Evolutionary conservation across 2,113 vertebrate species (phyloP).

Genomic region (Antechinus stuartii): DNA sequence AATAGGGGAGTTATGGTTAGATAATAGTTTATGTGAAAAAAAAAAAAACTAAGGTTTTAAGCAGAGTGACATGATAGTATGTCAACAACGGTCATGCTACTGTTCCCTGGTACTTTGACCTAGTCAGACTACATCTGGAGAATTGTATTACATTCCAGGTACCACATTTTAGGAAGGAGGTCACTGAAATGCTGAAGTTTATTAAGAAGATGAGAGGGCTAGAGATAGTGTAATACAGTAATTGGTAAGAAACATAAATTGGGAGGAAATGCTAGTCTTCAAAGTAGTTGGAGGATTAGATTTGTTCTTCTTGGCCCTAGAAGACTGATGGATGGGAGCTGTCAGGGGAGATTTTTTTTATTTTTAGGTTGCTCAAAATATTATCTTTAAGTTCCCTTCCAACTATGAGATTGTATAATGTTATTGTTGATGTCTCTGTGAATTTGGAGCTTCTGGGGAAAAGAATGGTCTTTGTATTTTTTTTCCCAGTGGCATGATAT

Average conservation of each 20-base stretch:
- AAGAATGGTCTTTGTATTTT: background rate
- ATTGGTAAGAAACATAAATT: background rate
- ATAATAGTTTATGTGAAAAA: background rate
- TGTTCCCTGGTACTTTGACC: background rate
- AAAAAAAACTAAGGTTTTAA: background rate
- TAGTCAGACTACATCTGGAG: background rate
- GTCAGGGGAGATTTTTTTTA: too few relatives aligned
- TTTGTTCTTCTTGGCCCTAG: too few relatives aligned
- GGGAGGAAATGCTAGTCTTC: background rate
- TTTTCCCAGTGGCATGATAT: background rate
- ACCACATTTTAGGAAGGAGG: background rate
- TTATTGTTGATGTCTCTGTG: background rate
- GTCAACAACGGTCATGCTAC: background rate
- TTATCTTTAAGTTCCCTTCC: too few relatives aligned
- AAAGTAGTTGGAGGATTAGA: background rate
- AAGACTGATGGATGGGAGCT: too few relatives aligned
- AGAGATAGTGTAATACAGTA: background rate
- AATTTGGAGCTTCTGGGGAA: background rate
- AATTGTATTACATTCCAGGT: background rate
- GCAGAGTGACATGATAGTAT: background rate
- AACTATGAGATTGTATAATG: background rate
- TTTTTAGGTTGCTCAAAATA: too few relatives aligned
- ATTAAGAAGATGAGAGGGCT: background rate
- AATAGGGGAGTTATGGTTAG: too few relatives aligned
- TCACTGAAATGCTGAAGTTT: background rate